These are phyloP conservation scores for Rhaphigaster nebulosa DNA, from an alignment of 2,888 invertebrate species.

Conservation along the genomic window DNA sequence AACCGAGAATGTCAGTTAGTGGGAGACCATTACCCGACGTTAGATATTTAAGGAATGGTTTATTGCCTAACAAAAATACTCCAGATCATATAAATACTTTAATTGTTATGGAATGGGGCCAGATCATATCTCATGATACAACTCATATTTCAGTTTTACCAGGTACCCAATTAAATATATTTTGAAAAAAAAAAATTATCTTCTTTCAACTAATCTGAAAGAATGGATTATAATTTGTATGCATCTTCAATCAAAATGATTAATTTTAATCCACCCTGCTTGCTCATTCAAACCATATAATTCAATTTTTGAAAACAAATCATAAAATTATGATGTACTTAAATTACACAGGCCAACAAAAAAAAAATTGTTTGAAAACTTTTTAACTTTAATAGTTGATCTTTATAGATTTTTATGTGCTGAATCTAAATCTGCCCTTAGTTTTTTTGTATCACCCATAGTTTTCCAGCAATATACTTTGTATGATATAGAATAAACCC, in stretches of 20 bases:
- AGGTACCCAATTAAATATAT: background rate
- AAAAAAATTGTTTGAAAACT: too few species aligned
- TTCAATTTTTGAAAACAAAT: too few species aligned
- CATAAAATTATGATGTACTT: too few species aligned
- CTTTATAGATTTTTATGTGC: too few species aligned
- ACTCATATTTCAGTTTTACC: conserved; percentile 73
- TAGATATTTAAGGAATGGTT: conserved; percentile 77
- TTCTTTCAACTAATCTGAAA: background rate
- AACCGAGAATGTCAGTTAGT: conserved; percentile 75
- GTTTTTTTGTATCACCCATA: too few species aligned
- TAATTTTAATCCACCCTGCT: background rate
- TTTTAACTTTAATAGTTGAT: too few species aligned
- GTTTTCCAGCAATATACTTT: too few species aligned
- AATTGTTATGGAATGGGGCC: conserved; percentile 84
- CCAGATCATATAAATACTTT: conserved; percentile 81
- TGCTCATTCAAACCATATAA: too few species aligned
- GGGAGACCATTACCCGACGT: conserved; percentile 79
- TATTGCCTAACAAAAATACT: conserved; percentile 79
- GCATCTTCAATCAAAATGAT: background rate
- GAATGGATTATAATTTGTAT: background rate
- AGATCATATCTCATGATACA: conserved; percentile 84
- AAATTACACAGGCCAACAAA: too few species aligned
- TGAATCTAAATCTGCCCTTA: too few species aligned
- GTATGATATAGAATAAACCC: too few species aligned
- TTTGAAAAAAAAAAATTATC: background rate